Evolutionary conservation across 2,113 vertebrate species (phyloP), one percentile per base, ranked within the genome.

Genomic region (Ammodytes dubius): DNA sequence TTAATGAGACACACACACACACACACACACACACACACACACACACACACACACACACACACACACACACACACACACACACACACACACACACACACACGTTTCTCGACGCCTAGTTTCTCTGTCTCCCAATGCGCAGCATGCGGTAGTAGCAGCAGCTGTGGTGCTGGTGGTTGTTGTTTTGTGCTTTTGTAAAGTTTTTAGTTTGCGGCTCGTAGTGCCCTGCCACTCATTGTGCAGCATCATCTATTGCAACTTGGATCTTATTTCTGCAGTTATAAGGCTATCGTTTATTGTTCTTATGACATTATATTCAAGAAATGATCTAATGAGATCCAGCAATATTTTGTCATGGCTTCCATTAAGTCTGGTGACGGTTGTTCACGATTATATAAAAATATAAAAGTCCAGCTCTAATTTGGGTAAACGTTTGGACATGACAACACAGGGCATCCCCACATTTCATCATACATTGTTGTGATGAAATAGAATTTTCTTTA

Each of bases 121-220:
- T 27, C 27, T 2, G 27, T 27, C 27, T 81, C 83, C 73, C 61
- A 37, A 1, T 3, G 15, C 66, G 1, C 84, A 81, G 79, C 83
- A 43, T 11, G 72, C 49, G 14, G 70, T 57, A 8, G 10, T 87
- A 37, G 82, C 85, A 91, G 92, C 87, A 85, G 79, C 27, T 27
- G 27, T 27, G 27, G 27, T 27, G 27, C 27, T 74, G 77, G 74
- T 35, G 17, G 69, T 81, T 87, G 77, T 77, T 70, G 70, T 77
- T 78, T 46, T 14, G 40, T 50, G 50, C n/a, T 79, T 87, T 81
- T 78, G 53, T 73, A 59, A 72, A 79, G 63, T 52, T 77, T 74
- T 54, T 58, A 27, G 57, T 69, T 88, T 13, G 27, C 27, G 27
- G 27, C 27, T 27, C 27, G 42, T 27, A 14, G 0, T 74, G 54